Base-by-base conservation (phyloP, 2,113 vertebrate species). In the Octodon degus region DNA sequence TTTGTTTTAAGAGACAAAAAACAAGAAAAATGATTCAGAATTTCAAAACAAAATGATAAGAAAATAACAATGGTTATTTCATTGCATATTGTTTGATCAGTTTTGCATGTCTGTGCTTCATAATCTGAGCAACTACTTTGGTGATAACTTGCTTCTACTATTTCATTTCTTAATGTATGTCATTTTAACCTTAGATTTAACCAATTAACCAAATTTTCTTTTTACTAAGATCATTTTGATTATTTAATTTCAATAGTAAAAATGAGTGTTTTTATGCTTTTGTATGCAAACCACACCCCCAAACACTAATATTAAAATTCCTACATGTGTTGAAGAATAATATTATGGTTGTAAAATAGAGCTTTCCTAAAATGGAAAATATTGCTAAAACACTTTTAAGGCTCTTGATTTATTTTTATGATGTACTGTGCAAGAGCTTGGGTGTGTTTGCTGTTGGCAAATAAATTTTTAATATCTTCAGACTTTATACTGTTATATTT, bases 391-490 rank as follows among this genome's bases (percentile, higher is more conserved):
- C 30, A 7, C 34, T 67, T 94, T 79, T 63, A 85, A n/a, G 55
- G 43, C 25, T 55, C 68, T 76, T 72, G 3, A 0, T 74, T 93
- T 82, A 4, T 79, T 95, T 91, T 83, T 50, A 37, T 83, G 43
- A 90, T 4, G 1, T 30, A 25, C 7, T 67, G 4, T 62, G 13
- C 50, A 72, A 13, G 50, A 85, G 84, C 12, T 62, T 89, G 47
- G 89, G 27, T 72, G 4, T 37, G 77, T 89, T 91, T 84, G 10
- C 53, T 62, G 10, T 70, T 90, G 27, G 34, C 6, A 94, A 93
- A 60, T 85, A 90, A 43, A 1, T 30, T 83, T 83, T 86, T 80
- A 92, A 43, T 88, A 82, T 92, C 91, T 34, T 82, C 20, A 24
- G 13, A n/a, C 7, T 74, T 93, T 90, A 77, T 53, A 40, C 13